Evolutionary conservation across 2,888 invertebrate genomes (phyloP), one percentile per base, ranked within the genome.

Genomic region (Patella pellucida): DNA sequence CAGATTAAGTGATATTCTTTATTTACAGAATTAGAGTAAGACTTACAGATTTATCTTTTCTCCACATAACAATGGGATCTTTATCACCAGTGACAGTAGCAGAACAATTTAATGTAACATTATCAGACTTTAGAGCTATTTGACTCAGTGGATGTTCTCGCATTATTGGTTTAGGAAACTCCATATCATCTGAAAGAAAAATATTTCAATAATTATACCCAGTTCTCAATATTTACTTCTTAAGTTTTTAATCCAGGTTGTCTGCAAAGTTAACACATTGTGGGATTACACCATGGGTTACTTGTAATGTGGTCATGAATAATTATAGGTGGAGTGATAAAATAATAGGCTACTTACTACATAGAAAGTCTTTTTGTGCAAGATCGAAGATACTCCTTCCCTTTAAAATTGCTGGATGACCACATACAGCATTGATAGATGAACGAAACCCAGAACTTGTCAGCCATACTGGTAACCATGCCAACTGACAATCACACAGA

Each of bases 401-500:
- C 85, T 94, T 92, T 68, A 97, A 92, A 91, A 94, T 93, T 71
- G 94, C 93, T 7, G 97, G 97, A 92, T 96, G 96, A 54, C 95
- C 95, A 91, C 97, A 97, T 54, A 94, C 93, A 16, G 95, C 94
- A 78, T 93, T 92, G 9, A 94, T 93, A 76, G 93, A 92, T 83
- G 93, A 93, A 84, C 92, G 92, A 81, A 93, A 93, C n/a, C 86
- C 85, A 52, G 83, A 85, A 31, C 90, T 88, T 82, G 92, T 93
- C 72, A 96, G 92, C 96, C 96, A 97, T 51, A 82, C 78, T n/a
- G 95, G 94, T 88, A 97, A 94, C 97, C 97, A 97, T 74, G 94
- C 92, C 81, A 97, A 92, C 86, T 96, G 95, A 88, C 97, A 97
- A 90, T 98, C 97, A 91, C 97, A 98, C 73, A 97, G 92, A 71